These are phyloP conservation scores for Lepidurus apus DNA, from an alignment of 1,140 invertebrate species.

Conservation along the genomic window DNA sequence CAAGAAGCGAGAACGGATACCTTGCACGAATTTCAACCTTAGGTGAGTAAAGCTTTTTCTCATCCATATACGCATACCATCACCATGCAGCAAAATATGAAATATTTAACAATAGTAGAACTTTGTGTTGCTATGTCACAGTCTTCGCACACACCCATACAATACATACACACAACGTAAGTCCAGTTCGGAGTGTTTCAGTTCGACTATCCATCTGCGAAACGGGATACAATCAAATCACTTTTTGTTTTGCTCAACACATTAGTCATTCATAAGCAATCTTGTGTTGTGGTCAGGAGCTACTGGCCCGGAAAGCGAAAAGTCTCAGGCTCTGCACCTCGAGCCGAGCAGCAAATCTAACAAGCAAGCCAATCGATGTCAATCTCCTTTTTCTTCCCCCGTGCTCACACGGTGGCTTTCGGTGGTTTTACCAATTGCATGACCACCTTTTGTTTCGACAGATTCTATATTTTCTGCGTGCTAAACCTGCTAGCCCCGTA, in stretches of 20 bases:
- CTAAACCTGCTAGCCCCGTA: too few relatives aligned
- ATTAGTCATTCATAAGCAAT: conserved; percentile 20
- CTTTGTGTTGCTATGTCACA: too few relatives aligned
- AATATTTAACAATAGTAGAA: too few relatives aligned
- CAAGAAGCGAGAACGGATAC: not conserved
- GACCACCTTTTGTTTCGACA: not conserved
- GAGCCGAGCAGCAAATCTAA: not conserved
- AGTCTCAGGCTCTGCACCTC: not conserved
- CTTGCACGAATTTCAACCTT: not conserved
- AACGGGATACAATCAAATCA: not conserved
- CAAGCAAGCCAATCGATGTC: conserved; percentile 14
- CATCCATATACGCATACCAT: too few relatives aligned
- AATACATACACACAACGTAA: too few relatives aligned
- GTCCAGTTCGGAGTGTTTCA: too few relatives aligned
- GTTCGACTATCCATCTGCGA: too few relatives aligned
- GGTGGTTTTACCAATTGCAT: not conserved
- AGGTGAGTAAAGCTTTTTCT: too few relatives aligned
- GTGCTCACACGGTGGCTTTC: not conserved
- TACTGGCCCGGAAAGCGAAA: conserved; percentile 17
- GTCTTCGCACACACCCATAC: too few relatives aligned
- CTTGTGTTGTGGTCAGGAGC: not conserved
- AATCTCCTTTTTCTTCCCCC: not conserved
- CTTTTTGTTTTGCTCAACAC: not conserved
- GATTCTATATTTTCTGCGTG: not conserved
- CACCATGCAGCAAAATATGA: too few relatives aligned